Percentiles rank a stretch among this genome's conserved stretches.
Evolutionary conservation across 2,888 invertebrate genomes (phyloP).

Genomic region (Mimas tiliae): DNA sequence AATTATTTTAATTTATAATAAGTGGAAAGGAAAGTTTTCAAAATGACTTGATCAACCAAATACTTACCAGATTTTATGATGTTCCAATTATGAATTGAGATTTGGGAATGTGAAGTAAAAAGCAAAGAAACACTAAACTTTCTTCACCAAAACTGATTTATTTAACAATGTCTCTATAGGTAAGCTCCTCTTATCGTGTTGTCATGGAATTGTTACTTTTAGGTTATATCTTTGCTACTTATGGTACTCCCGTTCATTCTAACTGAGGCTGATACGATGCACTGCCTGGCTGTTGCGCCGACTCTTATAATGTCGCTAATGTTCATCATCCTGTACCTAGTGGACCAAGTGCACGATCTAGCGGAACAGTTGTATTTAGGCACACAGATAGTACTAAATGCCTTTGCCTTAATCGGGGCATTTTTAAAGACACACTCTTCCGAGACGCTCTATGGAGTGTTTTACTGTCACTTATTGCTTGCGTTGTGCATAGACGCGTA

Average conservation of each 20-base stretch:
- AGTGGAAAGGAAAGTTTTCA: too few species aligned
- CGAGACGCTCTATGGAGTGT: constrained; percentile 62
- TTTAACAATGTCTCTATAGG: constrained; percentile 31
- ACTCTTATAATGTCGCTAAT: constrained; percentile 70
- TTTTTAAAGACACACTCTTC: constrained; percentile 42
- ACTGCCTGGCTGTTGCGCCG: constrained; percentile 72
- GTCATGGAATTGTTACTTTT: constrained; percentile 65
- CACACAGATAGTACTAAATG: constrained; percentile 55
- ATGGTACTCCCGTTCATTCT: constrained; percentile 73
- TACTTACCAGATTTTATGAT: too few species aligned
- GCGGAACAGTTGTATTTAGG: constrained; percentile 72
- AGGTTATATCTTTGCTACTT: constrained; percentile 75
- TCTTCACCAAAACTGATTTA: not conserved
- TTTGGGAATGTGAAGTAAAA: not conserved
- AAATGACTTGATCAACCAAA: too few species aligned
- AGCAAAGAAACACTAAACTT: not conserved
- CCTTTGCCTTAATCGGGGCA: constrained; percentile 50
- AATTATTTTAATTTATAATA: too few species aligned
- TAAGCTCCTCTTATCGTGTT: constrained; percentile 26
- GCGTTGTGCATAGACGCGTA: constrained; percentile 67
- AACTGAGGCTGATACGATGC: constrained; percentile 55
- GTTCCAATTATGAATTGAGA: not conserved
- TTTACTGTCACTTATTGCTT: constrained; percentile 66
- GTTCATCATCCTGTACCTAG: constrained; percentile 73
- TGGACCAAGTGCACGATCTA: constrained; percentile 75